Evolutionary conservation across 2,888 invertebrate genomes (phyloP), one percentile per base, ranked within the genome.

Genomic region (Holacanthella duospinosa): DNA sequence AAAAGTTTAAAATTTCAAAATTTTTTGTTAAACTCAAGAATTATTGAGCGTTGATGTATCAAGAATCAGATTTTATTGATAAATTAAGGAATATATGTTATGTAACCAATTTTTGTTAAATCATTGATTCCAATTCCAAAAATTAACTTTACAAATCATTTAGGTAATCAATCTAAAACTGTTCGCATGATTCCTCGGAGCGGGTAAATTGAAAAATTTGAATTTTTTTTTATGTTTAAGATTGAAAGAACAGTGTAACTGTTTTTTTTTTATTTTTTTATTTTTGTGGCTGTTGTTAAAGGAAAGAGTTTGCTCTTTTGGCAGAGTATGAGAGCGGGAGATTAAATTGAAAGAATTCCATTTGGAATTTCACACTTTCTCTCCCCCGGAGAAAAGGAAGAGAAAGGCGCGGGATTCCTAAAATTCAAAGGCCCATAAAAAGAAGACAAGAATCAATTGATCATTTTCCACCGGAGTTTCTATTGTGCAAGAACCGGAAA

Each of bases 391-490:
- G 58, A 63, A 59, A 59, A 59, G 12, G 21, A 54, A 59, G 53
- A 28, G n/a, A 58, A 56, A 63, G 36, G 12, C 48, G 48, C 57
- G n/a, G n/a, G n/a, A 64, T 64, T 62, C 57, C 64, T 64, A 29
- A 59, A 55, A 64, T 55, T 55, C 62, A 64, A 6, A 25, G 60
- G 60, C 56, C 63, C 63, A 57, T 55, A 59, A 60, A 55, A 57
- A 53, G 36, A 58, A 62, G 64, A 64, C 61, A 64, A 55, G 64
- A 64, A 64, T 64, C 64, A 64, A 64, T 64, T 64, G 64, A 64
- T 64, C 64, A 64, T 64, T 64, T 64, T 61, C 2, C 56, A 62
- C 58, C 43, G 57, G 58, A 44, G 9, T 59, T 63, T 56, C 29
- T 25, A 64, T 64, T 64, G 64, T 64, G 61, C 61, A 64, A 62